Evolutionary conservation across 2,888 invertebrate genomes (phyloP), one percentile per base, ranked within the genome.

Genomic region (Empis stercorea): DNA sequence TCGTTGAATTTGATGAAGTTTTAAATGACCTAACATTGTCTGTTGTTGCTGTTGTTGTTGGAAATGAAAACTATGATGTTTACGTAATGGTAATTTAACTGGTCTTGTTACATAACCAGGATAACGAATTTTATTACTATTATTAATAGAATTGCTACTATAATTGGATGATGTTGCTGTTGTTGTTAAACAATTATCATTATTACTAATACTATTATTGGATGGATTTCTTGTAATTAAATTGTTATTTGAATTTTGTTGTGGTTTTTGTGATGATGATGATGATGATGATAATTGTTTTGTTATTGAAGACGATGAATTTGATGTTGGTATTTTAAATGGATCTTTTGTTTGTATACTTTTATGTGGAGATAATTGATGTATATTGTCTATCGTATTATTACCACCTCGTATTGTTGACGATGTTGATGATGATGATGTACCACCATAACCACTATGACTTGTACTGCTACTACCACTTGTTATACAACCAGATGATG

Each of bases 51-150:
- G 40, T 20, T 23, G n/a, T 11, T 30, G 34, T 45, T 69, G 67
- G 48, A 69, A 68, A 55, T 70, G 68, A 55, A 69, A 69, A 49
- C 65, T 68, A 54, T 69, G 69, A 59, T 70, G 67, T 59, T 69
- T 69, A 27, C 68, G 66, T 50, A 69, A 46, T 10, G 69, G 69
- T 49, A 68, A 49, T 34, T 62, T 64, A 48, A 66, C 57, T 30
- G 66, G 65, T 4, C 64, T 59, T 41, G 59, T 61, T 37, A 59
- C 49, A 43, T 55, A 56, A 11, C 55, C 53, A 23, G 51, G 48
- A 17, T 36, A 44, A 17, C 43, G 17, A 20, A 11, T 32, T 11
- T 37, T 44, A 16, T 30, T 40, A 41, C 42, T 41, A 15, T 36
- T 36, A 44, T 32, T 39, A 14, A 20, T 17, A 30, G 13, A 16